Base-by-base conservation (phyloP, 2,797 vertebrate species). In the Monodelphis domestica region DNA sequence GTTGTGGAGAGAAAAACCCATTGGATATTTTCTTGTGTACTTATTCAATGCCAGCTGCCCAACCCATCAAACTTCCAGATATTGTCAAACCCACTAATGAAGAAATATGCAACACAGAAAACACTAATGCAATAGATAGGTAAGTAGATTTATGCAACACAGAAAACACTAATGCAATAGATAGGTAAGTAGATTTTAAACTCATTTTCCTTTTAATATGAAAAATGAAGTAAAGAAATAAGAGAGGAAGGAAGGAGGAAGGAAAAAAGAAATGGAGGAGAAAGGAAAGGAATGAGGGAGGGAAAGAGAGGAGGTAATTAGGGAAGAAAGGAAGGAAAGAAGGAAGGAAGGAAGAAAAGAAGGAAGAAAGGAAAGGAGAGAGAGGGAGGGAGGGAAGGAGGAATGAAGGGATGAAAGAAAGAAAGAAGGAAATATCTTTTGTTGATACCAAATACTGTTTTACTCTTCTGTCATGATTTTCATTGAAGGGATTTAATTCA, bases 1-100 rank as follows among this genome's bases (percentile, higher is more conserved):
- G 99, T 93, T 99, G 98, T 95, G 78, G 21, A 33, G 97, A 98
- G 54, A 97, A 97, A 50, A 96, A 98, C 45, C 93, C 96, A 15
- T 52, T 98, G 97, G 97, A 98, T 3, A 96, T 96, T 88, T 97
- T 99, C 1, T 96, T 98, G 90, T 99, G 99, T 88, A 54, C 98
- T 56, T 97, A 98, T 38, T 97, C 96, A 5, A 93, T 98, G 95
- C 98, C 97, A 1, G 97, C 98, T 1, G 96, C 97, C 0, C 96
- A 94, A 0, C 1, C 91, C 2, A 54, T 87, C 0, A 4, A 93
- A 5, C 89, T 97, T 33, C 95, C 97, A 0, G 93, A 94, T 54
- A 9, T 12, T 0, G 52, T 87, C 0, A 14, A 94, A 89, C 96
- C 96, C 0, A 63, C 53, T 1, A 50, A 50, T 2, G 57, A 97